Evolutionary conservation across 2,888 invertebrate species (phyloP).

Genomic region (Auanema freiburgensis): DNA sequence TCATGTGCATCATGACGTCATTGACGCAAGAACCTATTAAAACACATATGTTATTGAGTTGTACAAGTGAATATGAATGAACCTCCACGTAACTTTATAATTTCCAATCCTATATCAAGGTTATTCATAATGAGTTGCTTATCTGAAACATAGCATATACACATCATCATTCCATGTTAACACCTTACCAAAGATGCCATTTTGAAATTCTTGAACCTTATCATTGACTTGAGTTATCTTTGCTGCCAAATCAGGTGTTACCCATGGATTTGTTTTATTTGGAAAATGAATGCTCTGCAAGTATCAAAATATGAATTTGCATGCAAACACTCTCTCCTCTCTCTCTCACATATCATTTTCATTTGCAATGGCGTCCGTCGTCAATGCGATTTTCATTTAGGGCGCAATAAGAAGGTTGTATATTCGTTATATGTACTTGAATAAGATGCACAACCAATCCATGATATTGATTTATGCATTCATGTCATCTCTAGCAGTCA

Average conservation of each 20-base stretch:
- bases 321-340: too few species aligned
- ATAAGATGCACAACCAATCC: too few species aligned
- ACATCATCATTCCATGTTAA: too few species aligned
- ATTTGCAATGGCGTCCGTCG: too few species aligned
- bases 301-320: background rate
- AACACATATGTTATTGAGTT: slow-evolving; percentile 13
- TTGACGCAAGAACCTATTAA: slow-evolving; percentile 34
- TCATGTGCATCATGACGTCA: slow-evolving; percentile 42
- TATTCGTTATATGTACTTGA: too few species aligned
- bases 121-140: slow-evolving; percentile 25
- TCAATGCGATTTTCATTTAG: background rate
- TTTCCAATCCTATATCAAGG: slow-evolving; percentile 34
- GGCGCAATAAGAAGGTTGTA: too few species aligned
- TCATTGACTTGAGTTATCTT: slow-evolving; percentile 23
- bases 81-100: slow-evolving; percentile 32
- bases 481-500: too few species aligned
- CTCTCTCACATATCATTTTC: too few species aligned
- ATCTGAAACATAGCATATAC: slow-evolving; percentile 20
- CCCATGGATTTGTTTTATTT: too few species aligned
- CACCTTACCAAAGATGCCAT: slow-evolving; percentile 42
- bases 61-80: background rate
- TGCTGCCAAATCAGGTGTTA: too few species aligned
- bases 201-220: slow-evolving; percentile 36
- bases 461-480: too few species aligned
- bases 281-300: too few species aligned